Evolutionary conservation across 2,113 vertebrate species (phyloP).

Genomic region (Holacanthus passer): DNA sequence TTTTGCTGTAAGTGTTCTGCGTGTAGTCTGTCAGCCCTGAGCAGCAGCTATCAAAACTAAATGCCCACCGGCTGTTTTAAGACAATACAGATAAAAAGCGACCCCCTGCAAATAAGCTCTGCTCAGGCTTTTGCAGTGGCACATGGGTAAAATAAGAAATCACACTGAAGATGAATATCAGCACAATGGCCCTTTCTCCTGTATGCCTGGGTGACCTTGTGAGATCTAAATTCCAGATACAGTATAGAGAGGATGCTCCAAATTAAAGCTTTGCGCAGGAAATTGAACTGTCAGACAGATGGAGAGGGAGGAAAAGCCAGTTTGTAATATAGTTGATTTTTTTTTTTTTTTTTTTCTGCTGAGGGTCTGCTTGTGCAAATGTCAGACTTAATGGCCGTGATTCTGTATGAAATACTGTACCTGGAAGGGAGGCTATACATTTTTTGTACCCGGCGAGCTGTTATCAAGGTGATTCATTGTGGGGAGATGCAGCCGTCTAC

Average conservation of each 20-base stretch:
- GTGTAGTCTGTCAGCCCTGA: constrained; percentile 27
- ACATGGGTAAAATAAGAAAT: constrained; percentile 61
- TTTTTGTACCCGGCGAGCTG: not conserved
- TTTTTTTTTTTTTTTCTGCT: too few species aligned
- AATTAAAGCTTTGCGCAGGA: constrained; percentile 76
- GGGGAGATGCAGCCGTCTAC: not conserved
- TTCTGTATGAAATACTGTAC: constrained; percentile 43
- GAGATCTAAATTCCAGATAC: constrained; percentile 72
- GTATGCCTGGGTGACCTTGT: constrained; percentile 67
- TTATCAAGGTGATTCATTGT: constrained; percentile 33
- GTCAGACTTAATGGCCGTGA: constrained; percentile 63
- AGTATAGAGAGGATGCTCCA: constrained; percentile 53
- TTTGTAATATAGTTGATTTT: constrained; percentile 56
- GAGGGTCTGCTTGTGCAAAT: constrained; percentile 67
- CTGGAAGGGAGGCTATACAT: not conserved
- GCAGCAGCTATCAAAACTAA: constrained; percentile 51
- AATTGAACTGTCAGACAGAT: constrained; percentile 77
- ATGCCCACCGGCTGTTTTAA: constrained; percentile 45
- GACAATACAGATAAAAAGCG: constrained; percentile 51
- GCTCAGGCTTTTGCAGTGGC: constrained; percentile 7
- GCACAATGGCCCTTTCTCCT: constrained; percentile 53
- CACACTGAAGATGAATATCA: constrained; percentile 73
- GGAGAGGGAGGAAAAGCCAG: constrained; percentile 49
- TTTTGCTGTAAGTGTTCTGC: constrained; percentile 33
- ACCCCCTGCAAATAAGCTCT: constrained; percentile 46